phyloP scores from a whole-genome alignment of 2,797 vertebrate genomes.

The Microctenopoma stevenorrisi region DNA sequence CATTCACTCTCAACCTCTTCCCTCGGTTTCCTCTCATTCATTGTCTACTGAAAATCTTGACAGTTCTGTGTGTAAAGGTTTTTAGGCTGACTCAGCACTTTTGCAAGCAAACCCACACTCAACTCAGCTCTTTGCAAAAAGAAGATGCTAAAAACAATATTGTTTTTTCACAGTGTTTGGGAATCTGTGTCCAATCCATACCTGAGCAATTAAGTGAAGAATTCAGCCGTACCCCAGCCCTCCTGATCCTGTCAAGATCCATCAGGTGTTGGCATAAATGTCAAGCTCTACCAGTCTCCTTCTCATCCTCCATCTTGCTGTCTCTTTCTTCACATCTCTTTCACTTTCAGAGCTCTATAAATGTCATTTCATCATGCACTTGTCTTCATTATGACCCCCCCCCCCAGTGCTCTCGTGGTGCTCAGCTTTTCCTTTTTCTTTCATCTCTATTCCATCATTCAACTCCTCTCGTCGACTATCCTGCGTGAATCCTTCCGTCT shows the following conservation, averaged over 20 bases:
- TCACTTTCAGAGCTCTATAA: constrained; percentile 78
- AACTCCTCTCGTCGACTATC: constrained; percentile 64
- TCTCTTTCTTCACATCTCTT: constrained; percentile 66
- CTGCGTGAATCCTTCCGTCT: constrained; percentile 71
- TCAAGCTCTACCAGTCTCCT: constrained; percentile 70
- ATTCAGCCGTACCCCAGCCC: constrained; percentile 41
- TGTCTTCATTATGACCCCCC: constrained; percentile 77
- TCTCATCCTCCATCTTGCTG: constrained; percentile 67
- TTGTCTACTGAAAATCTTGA: constrained; percentile 66
- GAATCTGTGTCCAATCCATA: constrained; percentile 49
- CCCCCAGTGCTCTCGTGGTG: constrained; percentile 58
- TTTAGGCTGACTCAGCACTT: constrained; percentile 58
- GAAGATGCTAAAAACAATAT: constrained; percentile 42
- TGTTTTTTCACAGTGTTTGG: constrained; percentile 44
- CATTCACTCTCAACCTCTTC: constrained; percentile 55
- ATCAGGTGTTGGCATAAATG: constrained; percentile 75
- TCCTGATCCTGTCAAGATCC: constrained; percentile 68
- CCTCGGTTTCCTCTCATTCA: constrained; percentile 53
- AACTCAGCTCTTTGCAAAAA: constrained; percentile 44
- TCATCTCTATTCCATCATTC: constrained; percentile 73
- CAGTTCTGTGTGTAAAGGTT: constrained; percentile 63
- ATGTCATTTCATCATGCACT: constrained; percentile 84
- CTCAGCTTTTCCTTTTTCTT: constrained; percentile 68
- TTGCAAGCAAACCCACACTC: constrained; percentile 31
- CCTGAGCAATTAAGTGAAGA: constrained; percentile 56